Conservation (phyloP, 2,888 invertebrate species). For the Phortica magna region DNA sequence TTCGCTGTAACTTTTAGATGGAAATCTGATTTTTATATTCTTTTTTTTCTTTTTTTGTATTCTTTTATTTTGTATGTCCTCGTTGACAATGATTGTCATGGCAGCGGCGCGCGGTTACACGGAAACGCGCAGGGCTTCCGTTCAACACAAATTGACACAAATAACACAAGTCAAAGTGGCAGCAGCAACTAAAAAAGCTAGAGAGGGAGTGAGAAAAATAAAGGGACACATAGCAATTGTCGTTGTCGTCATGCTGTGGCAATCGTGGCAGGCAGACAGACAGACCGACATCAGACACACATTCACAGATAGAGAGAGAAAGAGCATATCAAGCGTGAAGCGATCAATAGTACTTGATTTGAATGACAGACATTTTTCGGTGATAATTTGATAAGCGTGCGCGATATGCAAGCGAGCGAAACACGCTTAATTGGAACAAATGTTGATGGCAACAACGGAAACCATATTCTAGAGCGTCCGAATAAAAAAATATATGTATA, state of each 20-base stretch:
- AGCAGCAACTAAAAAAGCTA: neutral
- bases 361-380: conserved; percentile 51
- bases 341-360: conserved; percentile 66
- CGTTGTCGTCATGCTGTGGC: neutral
- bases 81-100: conserved; percentile 29
- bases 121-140: conserved; percentile 21
- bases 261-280: neutral
- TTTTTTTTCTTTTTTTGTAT: neutral
- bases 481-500: neutral
- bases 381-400: conserved; percentile 30
- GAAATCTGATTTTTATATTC: conserved; percentile 29
- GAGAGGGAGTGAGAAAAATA: neutral
- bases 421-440: conserved; percentile 17
- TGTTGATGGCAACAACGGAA: neutral
- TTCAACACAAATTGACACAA: conserved; percentile 30
- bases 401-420: conserved; percentile 13
- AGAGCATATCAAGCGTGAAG: neutral
- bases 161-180: conserved; percentile 21
- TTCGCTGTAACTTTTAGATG: conserved; percentile 27
- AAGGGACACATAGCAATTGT: conserved; percentile 21
- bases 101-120: neutral
- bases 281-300: neutral
- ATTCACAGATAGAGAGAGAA: no score
- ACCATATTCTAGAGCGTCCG: neutral
- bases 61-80: neutral